A percentile compares a stretch with the other conserved stretches of the same genome.
phyloP scores from a whole-genome alignment of 2,888 invertebrate genomes.

The Cephalotes varians region DNA sequence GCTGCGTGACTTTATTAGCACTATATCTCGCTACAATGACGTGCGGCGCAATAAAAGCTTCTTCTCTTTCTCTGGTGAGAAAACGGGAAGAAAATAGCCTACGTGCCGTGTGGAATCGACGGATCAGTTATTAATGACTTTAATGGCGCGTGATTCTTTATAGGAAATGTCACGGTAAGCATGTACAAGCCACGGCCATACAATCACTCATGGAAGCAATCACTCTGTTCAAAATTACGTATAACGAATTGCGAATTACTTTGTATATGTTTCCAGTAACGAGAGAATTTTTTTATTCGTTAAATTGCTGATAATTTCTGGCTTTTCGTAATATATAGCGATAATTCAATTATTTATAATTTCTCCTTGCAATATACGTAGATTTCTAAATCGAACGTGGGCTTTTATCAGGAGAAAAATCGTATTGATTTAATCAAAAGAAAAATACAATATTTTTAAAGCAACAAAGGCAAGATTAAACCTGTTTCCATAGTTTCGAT shows the following conservation, averaged over 20 bases:
- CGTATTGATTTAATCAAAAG: background rate
- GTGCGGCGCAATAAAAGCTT: conserved; percentile 1
- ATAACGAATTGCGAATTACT: conserved; percentile 26
- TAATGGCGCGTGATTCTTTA: conserved; percentile 27
- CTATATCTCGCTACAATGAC: background rate
- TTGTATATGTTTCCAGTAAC: background rate
- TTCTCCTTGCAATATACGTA: background rate
- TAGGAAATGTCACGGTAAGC: conserved; percentile 33
- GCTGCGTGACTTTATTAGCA: background rate
- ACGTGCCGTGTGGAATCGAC: conserved; percentile 9
- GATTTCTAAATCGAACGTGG: background rate
- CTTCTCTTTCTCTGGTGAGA: conserved; percentile 9
- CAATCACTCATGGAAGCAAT: background rate
- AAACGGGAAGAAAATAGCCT: conserved; percentile 38
- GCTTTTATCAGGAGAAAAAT: background rate
- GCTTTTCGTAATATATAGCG: background rate
- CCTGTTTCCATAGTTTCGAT: background rate
- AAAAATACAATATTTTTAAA: background rate
- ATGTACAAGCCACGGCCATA: background rate
- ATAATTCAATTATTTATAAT: background rate
- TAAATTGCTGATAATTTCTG: background rate
- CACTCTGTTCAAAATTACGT: conserved; percentile 17
- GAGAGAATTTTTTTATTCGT: background rate
- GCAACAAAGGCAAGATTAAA: background rate
- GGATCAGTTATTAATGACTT: conserved; percentile 44